These are phyloP conservation scores for Ovis canadensis DNA, from an alignment of 2,113 vertebrate species.

Conservation along the genomic window DNA sequence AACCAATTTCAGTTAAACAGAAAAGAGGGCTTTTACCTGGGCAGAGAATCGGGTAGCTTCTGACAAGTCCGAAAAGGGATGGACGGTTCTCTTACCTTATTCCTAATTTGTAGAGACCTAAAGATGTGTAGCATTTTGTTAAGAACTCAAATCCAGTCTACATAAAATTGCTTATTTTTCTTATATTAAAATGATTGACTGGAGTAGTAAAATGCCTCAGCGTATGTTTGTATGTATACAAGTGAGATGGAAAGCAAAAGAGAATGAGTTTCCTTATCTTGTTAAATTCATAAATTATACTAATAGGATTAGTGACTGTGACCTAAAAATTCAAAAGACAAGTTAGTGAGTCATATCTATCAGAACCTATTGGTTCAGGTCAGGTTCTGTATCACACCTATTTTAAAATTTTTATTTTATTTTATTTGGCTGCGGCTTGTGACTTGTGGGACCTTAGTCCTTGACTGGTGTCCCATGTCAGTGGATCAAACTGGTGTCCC, in stretches of 20 bases:
- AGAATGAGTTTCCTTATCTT: not conserved
- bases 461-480: not conserved
- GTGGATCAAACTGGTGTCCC: not conserved
- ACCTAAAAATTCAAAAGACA: not conserved
- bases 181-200: slow-evolving; percentile 16
- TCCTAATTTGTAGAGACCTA: not conserved
- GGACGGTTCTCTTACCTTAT: not conserved
- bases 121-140: not conserved
- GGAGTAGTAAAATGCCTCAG: not conserved
- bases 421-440: not conserved
- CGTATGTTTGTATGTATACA: not conserved
- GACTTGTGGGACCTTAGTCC: not conserved
- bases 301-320: not conserved
- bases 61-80: not conserved
- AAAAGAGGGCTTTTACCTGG: not conserved
- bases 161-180: slow-evolving; percentile 28
- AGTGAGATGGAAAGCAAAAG: not conserved
- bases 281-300: not conserved
- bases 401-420: not conserved
- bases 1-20: not conserved
- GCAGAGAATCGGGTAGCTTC: not conserved
- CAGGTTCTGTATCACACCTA: not conserved
- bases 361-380: not conserved
- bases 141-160: not conserved
- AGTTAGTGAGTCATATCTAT: not conserved